Percentiles rank a stretch among this genome's conserved stretches.
phyloP scores from a whole-genome alignment of 2,888 invertebrate genomes.

The Listrodromus nycthemerus region DNA sequence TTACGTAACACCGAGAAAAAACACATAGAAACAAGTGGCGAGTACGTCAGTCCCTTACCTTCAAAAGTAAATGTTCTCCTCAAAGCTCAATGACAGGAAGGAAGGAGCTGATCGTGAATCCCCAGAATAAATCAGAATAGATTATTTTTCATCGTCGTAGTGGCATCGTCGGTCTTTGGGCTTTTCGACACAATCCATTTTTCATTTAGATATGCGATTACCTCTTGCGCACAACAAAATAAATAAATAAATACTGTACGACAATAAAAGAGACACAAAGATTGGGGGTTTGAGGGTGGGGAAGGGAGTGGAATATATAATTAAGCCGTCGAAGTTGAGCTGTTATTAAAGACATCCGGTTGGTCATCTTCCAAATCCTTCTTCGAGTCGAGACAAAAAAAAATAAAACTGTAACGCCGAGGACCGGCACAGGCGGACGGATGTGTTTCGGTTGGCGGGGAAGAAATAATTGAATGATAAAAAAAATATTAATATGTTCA shows the following conservation, averaged over 20 bases:
- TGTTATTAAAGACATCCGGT: slow-evolving; percentile 2
- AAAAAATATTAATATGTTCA: slow-evolving; percentile 44
- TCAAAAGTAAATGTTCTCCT: slow-evolving; percentile 85
- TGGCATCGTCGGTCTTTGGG: slow-evolving; percentile 74
- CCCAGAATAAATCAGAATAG: slow-evolving; percentile 85
- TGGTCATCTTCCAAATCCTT: slow-evolving; percentile 18
- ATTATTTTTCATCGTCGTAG: slow-evolving; percentile 84
- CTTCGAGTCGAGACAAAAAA: slow-evolving; percentile 1
- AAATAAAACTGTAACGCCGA: slow-evolving; percentile 28
- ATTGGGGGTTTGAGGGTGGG: slow-evolving; percentile 60
- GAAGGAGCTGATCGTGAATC: slow-evolving; percentile 84
- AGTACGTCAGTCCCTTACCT: slow-evolving; percentile 85
- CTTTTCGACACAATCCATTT: slow-evolving; percentile 52
- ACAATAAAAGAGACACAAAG: slow-evolving; percentile 38
- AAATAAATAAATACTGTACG: slow-evolving; percentile 36
- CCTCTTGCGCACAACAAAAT: slow-evolving; percentile 51
- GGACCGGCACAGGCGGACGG: slow-evolving; percentile 2
- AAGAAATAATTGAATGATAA: slow-evolving; percentile 44
- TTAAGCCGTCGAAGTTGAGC: not conserved
- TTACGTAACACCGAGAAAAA: slow-evolving; percentile 83
- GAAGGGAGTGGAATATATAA: not conserved
- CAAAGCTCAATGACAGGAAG: slow-evolving; percentile 85
- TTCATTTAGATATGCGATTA: slow-evolving; percentile 39
- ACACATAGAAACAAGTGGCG: slow-evolving; percentile 84
- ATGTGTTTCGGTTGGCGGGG: slow-evolving; percentile 50